These are phyloP conservation scores for Lissocephala sabroskyi DNA, from an alignment of 2,888 invertebrate species.

Conservation along the genomic window DNA sequence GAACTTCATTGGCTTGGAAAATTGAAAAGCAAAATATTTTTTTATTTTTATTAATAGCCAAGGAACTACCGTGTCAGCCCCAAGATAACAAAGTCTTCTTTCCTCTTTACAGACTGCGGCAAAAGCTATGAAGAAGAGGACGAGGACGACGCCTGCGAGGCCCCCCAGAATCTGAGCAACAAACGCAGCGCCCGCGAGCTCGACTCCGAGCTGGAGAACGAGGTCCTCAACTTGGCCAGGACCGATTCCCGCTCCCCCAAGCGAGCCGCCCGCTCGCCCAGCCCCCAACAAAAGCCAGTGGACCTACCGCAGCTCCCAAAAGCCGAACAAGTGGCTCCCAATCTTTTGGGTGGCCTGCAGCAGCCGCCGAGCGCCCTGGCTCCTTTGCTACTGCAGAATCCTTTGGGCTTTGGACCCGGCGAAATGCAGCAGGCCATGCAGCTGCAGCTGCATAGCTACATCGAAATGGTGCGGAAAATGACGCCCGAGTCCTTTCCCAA, in stretches of 20 bases:
- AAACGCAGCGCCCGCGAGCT: constrained; percentile 50
- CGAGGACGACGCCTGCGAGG: constrained; percentile 28
- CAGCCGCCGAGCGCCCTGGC: constrained; percentile 44
- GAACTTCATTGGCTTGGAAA: constrained; percentile 70
- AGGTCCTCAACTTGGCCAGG: constrained; percentile 61
- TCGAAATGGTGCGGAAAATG: constrained; percentile 70
- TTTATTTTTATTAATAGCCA: constrained; percentile 42
- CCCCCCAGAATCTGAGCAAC: constrained; percentile 59
- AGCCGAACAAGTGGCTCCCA: constrained; percentile 9
- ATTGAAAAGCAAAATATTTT: constrained; percentile 69
- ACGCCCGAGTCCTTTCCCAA: constrained; percentile 62
- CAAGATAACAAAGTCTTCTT: constrained; percentile 9
- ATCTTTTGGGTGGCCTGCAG: constrained; percentile 50
- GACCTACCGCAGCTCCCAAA: too few species aligned
- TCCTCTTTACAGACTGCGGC: constrained; percentile 61
- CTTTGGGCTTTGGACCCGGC: constrained; percentile 57
- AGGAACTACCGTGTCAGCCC: constrained; percentile 7
- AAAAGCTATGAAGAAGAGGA: constrained; percentile 56
- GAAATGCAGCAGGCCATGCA: constrained; percentile 71
- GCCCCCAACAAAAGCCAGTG: constrained; percentile 10
- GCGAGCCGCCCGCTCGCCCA: constrained; percentile 22
- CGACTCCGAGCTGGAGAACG: constrained; percentile 44
- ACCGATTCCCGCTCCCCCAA: constrained; percentile 51
- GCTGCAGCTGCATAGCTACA: constrained; percentile 69
- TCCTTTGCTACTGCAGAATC: constrained; percentile 61